Conservation (phyloP, 1,140 invertebrate species). For the Cylas formicarius region DNA sequence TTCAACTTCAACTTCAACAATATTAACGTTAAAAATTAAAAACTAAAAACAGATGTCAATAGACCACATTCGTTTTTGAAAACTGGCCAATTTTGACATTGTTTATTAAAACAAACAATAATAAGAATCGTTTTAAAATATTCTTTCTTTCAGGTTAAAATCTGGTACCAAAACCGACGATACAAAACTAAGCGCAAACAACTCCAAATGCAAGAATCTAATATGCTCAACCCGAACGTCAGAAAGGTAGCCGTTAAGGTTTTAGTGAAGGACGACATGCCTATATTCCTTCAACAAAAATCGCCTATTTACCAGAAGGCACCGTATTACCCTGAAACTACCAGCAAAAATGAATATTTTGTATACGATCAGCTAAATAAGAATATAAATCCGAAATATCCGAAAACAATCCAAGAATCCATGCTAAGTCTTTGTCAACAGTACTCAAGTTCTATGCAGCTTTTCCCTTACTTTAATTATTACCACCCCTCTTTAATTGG, state of each 20-base stretch:
- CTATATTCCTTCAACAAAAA: constrained; percentile 39
- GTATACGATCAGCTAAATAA: constrained; percentile 38
- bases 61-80: too few species aligned
- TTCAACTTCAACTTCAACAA: too few species aligned
- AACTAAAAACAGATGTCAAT: too few species aligned
- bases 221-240: constrained; percentile 53
- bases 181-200: constrained; percentile 97
- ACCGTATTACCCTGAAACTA: constrained; percentile 27
- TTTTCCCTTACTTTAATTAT: constrained; percentile 42
- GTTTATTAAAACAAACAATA: too few species aligned
- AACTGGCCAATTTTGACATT: too few species aligned
- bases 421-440: constrained; percentile 41
- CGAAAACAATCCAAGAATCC: constrained; percentile 38
- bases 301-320: constrained; percentile 32
- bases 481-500: constrained; percentile 38
- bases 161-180: constrained; percentile 92
- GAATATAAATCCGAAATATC: constrained; percentile 31
- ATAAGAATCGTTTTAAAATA: too few species aligned
- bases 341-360: constrained; percentile 31
- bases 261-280: constrained; percentile 72
- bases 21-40: too few species aligned
- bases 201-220: constrained; percentile 67
- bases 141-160: constrained; percentile 52
- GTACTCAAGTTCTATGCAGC: constrained; percentile 38
- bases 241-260: constrained; percentile 82